phyloP scores from a whole-genome alignment of 2,797 vertebrate species.

The Tympanoctomys barrerae region DNA sequence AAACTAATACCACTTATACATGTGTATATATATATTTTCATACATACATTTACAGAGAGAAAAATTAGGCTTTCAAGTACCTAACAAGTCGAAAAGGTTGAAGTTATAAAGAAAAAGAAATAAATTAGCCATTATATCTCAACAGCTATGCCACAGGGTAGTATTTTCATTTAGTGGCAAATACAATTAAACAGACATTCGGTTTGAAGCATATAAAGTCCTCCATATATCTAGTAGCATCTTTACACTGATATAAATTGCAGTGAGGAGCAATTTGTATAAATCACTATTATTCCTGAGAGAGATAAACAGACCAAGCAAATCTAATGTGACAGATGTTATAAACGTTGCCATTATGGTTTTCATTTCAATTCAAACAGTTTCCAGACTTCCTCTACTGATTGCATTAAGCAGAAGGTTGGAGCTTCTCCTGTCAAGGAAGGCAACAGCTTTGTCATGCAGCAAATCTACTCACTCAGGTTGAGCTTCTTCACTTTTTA shows the following conservation, averaged over 20 bases:
- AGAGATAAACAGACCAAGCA: conserved; percentile 80
- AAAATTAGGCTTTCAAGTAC: conserved; percentile 64
- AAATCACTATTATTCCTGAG: conserved; percentile 79
- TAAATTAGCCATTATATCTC: conserved; percentile 82
- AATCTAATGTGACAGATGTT: conserved; percentile 84
- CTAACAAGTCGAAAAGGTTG: conserved; percentile 68
- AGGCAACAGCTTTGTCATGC: conserved; percentile 61
- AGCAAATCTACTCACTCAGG: conserved; percentile 57
- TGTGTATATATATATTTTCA: not conserved
- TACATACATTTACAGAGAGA: not conserved
- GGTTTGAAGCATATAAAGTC: conserved; percentile 84
- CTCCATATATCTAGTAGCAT: conserved; percentile 82
- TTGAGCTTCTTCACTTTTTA: not conserved
- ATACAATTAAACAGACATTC: conserved; percentile 85
- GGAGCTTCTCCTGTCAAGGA: conserved; percentile 41
- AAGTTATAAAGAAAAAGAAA: conserved; percentile 76
- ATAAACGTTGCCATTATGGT: conserved; percentile 82
- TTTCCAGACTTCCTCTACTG: conserved; percentile 78
- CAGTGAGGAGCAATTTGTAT: conserved; percentile 85
- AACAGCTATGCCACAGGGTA: conserved; percentile 79
- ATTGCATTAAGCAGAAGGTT: conserved; percentile 53
- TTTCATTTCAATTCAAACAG: conserved; percentile 83
- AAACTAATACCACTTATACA: not conserved
- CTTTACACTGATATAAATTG: conserved; percentile 81
- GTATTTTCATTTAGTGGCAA: conserved; percentile 84